Conservation (phyloP, 2,113 vertebrate species). For the Phaethornis superciliosus region DNA sequence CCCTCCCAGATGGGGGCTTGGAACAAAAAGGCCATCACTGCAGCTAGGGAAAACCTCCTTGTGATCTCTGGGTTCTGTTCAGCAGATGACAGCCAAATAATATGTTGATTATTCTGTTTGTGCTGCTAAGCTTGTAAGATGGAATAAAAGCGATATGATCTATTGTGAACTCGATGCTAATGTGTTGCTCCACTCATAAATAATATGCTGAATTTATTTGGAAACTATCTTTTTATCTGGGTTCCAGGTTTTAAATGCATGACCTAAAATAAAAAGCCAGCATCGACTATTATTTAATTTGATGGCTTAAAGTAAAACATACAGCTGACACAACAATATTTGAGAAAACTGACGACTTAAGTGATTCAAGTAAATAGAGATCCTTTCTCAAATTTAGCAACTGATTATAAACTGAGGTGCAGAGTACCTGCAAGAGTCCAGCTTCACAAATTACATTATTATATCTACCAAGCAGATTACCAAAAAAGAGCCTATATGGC, state of each 20-base stretch:
- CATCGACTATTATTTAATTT: conserved; percentile 74
- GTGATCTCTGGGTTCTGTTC: conserved; percentile 93
- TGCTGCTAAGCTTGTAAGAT: conserved; percentile 87
- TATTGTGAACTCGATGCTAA: conserved; percentile 82
- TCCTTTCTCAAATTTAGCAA: conserved; percentile 46
- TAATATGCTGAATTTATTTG: conserved; percentile 76
- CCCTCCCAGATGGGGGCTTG: conserved; percentile 95
- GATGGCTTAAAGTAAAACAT: conserved; percentile 70
- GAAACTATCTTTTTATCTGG: conserved; percentile 75
- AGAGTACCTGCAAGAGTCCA: not conserved
- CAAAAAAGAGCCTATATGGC: not conserved
- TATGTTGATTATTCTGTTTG: conserved; percentile 92
- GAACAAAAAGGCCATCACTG: conserved; percentile 87
- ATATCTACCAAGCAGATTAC: not conserved
- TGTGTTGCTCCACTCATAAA: conserved; percentile 80
- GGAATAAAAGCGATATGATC: conserved; percentile 84
- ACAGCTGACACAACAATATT: conserved; percentile 71
- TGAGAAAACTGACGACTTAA: conserved; percentile 52
- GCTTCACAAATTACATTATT: not conserved
- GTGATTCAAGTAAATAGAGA: conserved; percentile 19
- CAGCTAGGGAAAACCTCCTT: conserved; percentile 86
- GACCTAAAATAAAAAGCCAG: conserved; percentile 76
- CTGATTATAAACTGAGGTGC: not conserved
- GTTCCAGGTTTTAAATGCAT: conserved; percentile 77
- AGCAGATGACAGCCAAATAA: conserved; percentile 95